Base-by-base conservation (phyloP, 2,888 invertebrate species). In the Helobdella robusta region DNA sequence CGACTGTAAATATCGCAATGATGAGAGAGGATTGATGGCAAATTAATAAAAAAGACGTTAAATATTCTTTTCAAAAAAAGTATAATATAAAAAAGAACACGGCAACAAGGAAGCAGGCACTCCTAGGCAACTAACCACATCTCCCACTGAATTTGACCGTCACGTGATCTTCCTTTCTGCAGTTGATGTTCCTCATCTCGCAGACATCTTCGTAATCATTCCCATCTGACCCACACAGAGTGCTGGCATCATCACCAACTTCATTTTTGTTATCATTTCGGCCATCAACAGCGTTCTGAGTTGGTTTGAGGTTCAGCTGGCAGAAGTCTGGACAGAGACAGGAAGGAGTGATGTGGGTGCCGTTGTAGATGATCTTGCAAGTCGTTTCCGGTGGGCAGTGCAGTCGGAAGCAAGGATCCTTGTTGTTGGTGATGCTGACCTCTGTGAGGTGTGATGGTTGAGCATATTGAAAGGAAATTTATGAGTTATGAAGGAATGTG, bases 111-210 rank as follows among this genome's bases (percentile, higher is more conserved):
- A n/a, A n/a, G n/a, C n/a, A n/a, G n/a, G n/a, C n/a, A n/a, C n/a
- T n/a, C n/a, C n/a, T n/a, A n/a, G n/a, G n/a, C n/a, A 56, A 56
- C 56, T 56, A 3, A 56, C 56, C 56, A 32, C 56, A 56, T 28
- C 32, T 56, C 32, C 56, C 56, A 30, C 30, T 28, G 18, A 56
- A 56, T 11, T 30, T 56, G 28, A 56, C 56, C 32, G n/a, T 56
- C 18, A 56, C 15, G 28, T 56, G 20, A 8, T 20, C 32, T 28
- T 56, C 32, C 28, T 30, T n/a, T 30, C 56, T 25, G 32, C 56
- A 56, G 56, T 56, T 56, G 25, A 56, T 28, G 56, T 56, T 56
- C n/a, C n/a, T 32, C 25, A 56, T n/a, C 28, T 56, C 56, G n/a
- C 56, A 56, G 20, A n/a, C n/a, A n/a, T 18, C 28, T 28, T 30